phyloP scores from a whole-genome alignment of 64 coral and sea anemone species.

The Pachyseris speciosa region DNA sequence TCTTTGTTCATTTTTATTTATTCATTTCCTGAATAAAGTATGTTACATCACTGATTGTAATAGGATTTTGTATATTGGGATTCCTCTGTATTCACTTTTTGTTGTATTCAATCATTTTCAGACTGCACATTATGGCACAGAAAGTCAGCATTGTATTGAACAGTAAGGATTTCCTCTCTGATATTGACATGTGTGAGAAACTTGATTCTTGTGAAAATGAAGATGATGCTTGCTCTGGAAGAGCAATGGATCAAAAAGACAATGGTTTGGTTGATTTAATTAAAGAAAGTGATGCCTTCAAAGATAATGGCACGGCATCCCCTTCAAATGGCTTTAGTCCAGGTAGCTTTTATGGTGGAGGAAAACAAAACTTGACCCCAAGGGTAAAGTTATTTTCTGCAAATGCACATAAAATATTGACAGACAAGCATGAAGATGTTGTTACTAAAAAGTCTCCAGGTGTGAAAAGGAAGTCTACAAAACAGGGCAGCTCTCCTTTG shows the following conservation, averaged over 20 bases:
- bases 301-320: not conserved
- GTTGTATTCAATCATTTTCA: not conserved
- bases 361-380: constrained; percentile 37
- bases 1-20: too few relatives aligned
- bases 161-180: not conserved
- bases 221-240: not conserved
- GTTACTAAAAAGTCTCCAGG: not conserved
- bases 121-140: not conserved
- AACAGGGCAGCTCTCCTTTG: not conserved
- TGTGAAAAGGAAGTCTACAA: constrained; percentile 17
- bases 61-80: not conserved
- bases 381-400: not conserved
- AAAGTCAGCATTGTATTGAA: not conserved
- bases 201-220: not conserved
- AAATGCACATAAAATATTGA: not conserved
- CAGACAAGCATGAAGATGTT: not conserved
- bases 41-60: too few relatives aligned
- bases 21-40: too few relatives aligned
- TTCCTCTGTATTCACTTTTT: not conserved
- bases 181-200: not conserved
- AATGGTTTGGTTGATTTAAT: not conserved
- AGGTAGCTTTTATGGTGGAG: constrained; percentile 74
- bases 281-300: not conserved
- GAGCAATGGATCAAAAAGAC: not conserved
- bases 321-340: constrained; percentile 67